phyloP scores from a whole-genome alignment of 2,797 vertebrate genomes.

The Chiloscyllium punctatum region DNA sequence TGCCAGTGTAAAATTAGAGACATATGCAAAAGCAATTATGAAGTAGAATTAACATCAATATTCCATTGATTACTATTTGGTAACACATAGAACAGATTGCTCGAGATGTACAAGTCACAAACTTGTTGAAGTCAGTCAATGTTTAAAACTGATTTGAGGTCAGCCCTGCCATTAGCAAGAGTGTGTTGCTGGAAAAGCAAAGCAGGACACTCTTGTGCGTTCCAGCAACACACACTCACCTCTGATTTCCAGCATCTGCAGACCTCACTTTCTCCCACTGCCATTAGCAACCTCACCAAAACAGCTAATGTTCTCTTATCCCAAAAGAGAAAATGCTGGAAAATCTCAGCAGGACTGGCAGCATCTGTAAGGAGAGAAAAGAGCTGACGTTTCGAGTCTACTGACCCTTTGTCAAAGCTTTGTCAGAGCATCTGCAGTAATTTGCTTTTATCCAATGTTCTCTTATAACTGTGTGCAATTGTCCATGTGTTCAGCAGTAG shows the following conservation, averaged over 20 bases:
- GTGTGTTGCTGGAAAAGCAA: no score
- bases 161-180: not conserved
- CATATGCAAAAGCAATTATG: not conserved
- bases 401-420: no score
- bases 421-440: no score
- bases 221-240: no score
- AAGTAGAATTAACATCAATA: not conserved
- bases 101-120: not conserved
- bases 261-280: no score
- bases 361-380: no score
- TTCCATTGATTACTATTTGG: not conserved
- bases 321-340: no score
- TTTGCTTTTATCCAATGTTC: not conserved
- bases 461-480: not conserved
- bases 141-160: not conserved
- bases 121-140: not conserved
- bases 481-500: no score
- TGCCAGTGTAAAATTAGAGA: not conserved
- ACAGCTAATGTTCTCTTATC: not conserved
- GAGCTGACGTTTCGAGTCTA: no score
- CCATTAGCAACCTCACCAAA: not conserved
- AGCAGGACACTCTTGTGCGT: no score
- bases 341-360: no score
- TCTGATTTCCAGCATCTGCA: no score
- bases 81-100: not conserved